Evolutionary conservation across 2,797 vertebrate species (phyloP), one percentile per base, ranked within the genome.

Genomic region (Dermochelys coriacea): DNA sequence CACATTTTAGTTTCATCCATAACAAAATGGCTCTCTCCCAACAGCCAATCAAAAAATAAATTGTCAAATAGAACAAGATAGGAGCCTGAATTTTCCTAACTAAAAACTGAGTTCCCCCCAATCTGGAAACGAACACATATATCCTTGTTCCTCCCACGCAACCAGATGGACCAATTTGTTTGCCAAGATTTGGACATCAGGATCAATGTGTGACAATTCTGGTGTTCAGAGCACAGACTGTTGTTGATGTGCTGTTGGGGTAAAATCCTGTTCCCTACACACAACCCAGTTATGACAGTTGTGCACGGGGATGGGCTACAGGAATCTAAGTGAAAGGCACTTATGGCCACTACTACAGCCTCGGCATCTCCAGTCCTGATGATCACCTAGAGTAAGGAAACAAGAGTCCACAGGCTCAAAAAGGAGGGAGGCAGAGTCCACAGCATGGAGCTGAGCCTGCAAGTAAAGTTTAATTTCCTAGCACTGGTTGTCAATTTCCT

Each of bases 171-270:
- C 19, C 18, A 71, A 41, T 93, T 96, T 96, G 50, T 95, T 94
- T 87, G 85, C 11, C 54, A 85, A 47, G 4, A 88, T 94, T 94
- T 93, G 95, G 96, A 96, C 90, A 94, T 41, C 47, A 90, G 50
- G 82, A 92, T 47, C 80, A 85, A 92, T 47, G 59, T 55, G 37
- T 89, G 80, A 77, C 78, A 68, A 92, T 80, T 10, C 50, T 64
- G 49, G 84, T 41, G 87, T 84, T 93, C 91, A 95, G 94, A 95
- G 80, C 29, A 49, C 57, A 89, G 90, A 6, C 74, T 64, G 77
- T 9, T 80, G 71, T 74, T 95, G 37, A 71, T 93, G 92, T 4
- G n/a, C 57, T 29, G n/a, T 77, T 80, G 37, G 49, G 94, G 84
- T 90, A 96, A 92, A 87, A 93, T 49, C 47, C 37, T 45, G 88